Percentiles rank a stretch among this genome's conserved stretches.
Conservation (phyloP, 1,140 invertebrate species). For the Ceratina australensis region DNA sequence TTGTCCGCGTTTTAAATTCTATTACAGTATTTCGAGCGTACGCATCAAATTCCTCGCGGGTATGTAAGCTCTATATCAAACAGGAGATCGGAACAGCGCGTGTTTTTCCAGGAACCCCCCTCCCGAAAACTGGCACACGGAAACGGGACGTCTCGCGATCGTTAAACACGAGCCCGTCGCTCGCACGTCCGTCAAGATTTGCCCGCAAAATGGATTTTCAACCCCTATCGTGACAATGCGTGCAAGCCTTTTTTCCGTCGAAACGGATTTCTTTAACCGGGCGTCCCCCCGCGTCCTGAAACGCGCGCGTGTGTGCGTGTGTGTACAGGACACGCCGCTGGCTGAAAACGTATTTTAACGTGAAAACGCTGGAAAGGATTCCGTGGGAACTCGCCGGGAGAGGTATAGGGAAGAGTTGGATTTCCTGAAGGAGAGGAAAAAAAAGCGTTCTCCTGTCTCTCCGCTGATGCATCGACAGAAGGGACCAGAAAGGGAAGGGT, state of each 20-base stretch:
- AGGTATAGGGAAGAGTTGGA: conserved; percentile 70
- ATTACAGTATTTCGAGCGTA: background rate
- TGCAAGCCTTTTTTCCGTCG: conserved; percentile 57
- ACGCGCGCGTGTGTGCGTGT: conserved; percentile 34
- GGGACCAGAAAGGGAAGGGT: background rate
- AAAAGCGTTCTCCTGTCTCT: conserved; percentile 41
- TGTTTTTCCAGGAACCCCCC: conserved; percentile 7
- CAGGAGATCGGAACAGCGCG: background rate
- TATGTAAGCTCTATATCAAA: background rate
- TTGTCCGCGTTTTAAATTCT: background rate
- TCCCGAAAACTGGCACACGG: background rate
- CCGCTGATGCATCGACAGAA: background rate
- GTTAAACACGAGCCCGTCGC: conserved; percentile 44
- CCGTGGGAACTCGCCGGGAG: conserved; percentile 70
- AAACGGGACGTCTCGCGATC: conserved; percentile 17
- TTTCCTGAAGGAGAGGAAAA: conserved; percentile 63
- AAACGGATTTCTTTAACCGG: conserved; percentile 68
- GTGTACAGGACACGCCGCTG: conserved; percentile 15
- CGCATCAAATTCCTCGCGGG: no score
- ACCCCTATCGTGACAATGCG: conserved; percentile 51
- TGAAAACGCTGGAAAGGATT: conserved; percentile 68
- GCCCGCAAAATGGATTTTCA: conserved; percentile 53
- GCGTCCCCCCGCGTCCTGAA: conserved; percentile 32
- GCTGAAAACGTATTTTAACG: conserved; percentile 34
- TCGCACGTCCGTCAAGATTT: conserved; percentile 71